Evolutionary conservation across 2,113 vertebrate genomes (phyloP).

Genomic region (Amblyopsis rosae): DNA sequence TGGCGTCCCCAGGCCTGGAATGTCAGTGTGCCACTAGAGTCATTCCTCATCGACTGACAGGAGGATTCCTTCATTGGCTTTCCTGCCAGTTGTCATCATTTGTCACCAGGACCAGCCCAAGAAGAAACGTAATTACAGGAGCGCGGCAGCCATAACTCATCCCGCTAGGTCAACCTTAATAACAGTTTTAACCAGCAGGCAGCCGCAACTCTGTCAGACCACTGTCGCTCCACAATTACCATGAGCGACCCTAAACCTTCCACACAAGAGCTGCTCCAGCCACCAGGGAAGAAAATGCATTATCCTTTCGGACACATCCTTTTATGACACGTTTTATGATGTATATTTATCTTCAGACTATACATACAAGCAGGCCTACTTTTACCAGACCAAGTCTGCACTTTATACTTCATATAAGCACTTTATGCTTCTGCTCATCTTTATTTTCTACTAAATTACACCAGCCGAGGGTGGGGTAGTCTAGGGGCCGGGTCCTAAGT

Average conservation of each 20-base stretch:
- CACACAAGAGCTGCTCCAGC: conserved; percentile 17
- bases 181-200: conserved; percentile 22
- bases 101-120: conserved; percentile 39
- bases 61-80: conserved; percentile 45
- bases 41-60: conserved; percentile 43
- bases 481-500: too few relatives aligned
- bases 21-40: conserved; percentile 25
- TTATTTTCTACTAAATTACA: conserved; percentile 23
- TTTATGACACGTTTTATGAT: too few relatives aligned
- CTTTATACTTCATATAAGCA: neutral
- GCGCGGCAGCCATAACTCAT: conserved; percentile 30
- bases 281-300: conserved; percentile 19
- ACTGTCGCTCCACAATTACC: conserved; percentile 33
- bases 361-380: neutral
- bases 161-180: conserved; percentile 27
- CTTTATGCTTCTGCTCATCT: neutral
- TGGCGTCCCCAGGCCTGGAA: neutral
- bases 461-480: neutral
- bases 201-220: conserved; percentile 26
- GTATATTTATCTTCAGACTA: too few relatives aligned
- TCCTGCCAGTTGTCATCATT: conserved; percentile 36
- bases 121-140: conserved; percentile 63
- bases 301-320: too few relatives aligned
- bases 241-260: conserved; percentile 29
- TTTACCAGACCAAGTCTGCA: neutral